Conservation (phyloP, 2,797 vertebrate species). For the Syngnathus rostellatus region DNA sequence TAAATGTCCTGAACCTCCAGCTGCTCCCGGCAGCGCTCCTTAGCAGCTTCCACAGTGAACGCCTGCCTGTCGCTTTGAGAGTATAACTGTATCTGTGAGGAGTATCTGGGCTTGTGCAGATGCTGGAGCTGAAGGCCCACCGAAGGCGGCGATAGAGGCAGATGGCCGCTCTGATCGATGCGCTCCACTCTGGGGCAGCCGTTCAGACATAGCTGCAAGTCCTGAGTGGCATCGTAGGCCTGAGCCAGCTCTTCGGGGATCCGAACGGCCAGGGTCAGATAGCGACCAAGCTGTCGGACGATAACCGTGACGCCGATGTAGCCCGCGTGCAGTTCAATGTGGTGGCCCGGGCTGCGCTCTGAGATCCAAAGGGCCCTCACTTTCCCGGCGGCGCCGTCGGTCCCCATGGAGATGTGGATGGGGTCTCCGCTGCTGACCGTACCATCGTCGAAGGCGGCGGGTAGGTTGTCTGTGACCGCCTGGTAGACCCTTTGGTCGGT, state of each 20-base stretch:
- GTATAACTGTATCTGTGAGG: slow-evolving; percentile 47
- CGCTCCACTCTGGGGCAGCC: slow-evolving; percentile 86
- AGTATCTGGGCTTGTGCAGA: slow-evolving; percentile 40
- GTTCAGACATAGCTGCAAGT: slow-evolving; percentile 90
- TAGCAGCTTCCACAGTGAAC: slow-evolving; percentile 79
- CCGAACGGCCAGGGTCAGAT: slow-evolving; percentile 85
- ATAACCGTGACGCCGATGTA: slow-evolving; percentile 92
- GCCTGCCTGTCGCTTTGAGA: slow-evolving; percentile 35
- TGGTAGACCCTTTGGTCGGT: slow-evolving; percentile 97
- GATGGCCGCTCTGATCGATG: slow-evolving; percentile 76
- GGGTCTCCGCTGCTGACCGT: slow-evolving; percentile 80
- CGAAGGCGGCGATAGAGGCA: slow-evolving; percentile 67
- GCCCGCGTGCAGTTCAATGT: slow-evolving; percentile 84
- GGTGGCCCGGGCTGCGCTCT: slow-evolving; percentile 77
- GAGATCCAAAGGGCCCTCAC: slow-evolving; percentile 79
- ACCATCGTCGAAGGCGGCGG: slow-evolving; percentile 90
- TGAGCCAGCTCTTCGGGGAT: slow-evolving; percentile 85
- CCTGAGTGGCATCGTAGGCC: slow-evolving; percentile 86
- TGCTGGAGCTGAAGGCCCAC: slow-evolving; percentile 64
- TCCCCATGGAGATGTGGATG: slow-evolving; percentile 59
- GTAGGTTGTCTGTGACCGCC: slow-evolving; percentile 87
- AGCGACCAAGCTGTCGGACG: slow-evolving; percentile 85
- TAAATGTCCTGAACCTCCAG: slow-evolving; percentile 90
- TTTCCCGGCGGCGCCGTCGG: slow-evolving; percentile 66
- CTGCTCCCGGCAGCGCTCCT: slow-evolving; percentile 79